Base-by-base conservation (phyloP, 2,113 vertebrate species). In the Halcyon senegalensis region DNA sequence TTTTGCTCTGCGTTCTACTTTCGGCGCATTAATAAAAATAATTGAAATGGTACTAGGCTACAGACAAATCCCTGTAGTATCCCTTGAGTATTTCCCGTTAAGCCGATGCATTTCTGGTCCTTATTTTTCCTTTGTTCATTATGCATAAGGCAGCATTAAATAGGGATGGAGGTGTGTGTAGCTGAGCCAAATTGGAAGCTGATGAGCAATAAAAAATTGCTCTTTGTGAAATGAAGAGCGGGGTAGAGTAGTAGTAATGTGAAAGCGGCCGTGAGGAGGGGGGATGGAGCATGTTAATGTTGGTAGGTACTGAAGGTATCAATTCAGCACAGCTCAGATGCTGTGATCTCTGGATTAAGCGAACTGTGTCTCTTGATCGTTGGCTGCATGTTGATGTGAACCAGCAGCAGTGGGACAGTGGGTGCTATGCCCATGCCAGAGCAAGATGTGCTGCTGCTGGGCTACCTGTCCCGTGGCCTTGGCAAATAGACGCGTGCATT, bases 51-150 rank as follows among this genome's bases (percentile, higher is more conserved):
- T 78, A 39, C 60, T 80, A 90, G 60, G 46, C 79, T 94, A 17
- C 83, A 84, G 86, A 67, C 37, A 81, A 86, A 91, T 74, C 88
- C 85, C 48, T 44, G 41, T 87, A 53, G 95, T 69, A 68, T 59
- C 76, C 85, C 43, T 6, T 18, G 76, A 92, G 60, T 59, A 70
- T 69, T 56, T 87, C 35, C 60, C 56, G 94, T 94, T 83, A 72
- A 56, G 60, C 69, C 87, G 64, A 90, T 68, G n/a, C 20, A 13
- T 95, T 94, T 90, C 64, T 92, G 19, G 73, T 84, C 80, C 79
- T 82, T 86, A 28, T 68, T 95, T 94, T 94, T 41, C 92, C 80
- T 92, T 89, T 93, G 90, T 94, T 96, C 73, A 7, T 78, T 67
- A 21, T 1, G 20, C 56, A 87, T 89, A 70, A 74, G 73, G 51